These are phyloP conservation scores for Synanceia verrucosa DNA, from an alignment of 2,797 vertebrate species.

Conservation along the genomic window DNA sequence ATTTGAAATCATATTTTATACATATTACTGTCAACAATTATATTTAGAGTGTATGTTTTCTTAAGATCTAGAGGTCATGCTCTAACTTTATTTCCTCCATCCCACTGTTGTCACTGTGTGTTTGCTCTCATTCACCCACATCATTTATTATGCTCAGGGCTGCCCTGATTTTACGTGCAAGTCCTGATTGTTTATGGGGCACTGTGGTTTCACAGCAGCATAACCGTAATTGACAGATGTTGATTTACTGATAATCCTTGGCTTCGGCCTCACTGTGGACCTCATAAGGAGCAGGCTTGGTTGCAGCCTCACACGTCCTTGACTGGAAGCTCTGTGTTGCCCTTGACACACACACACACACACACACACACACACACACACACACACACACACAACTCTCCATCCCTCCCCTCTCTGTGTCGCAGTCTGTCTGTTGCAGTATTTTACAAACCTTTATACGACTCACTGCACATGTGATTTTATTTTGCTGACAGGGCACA, in stretches of 20 bases:
- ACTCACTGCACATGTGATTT: conserved; percentile 46
- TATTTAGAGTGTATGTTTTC: background rate
- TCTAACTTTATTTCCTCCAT: background rate
- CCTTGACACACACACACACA: conserved; percentile 75
- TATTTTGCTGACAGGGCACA: conserved; percentile 69
- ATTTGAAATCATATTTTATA: background rate
- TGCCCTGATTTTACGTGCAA: conserved; percentile 19
- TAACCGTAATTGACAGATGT: conserved; percentile 45
- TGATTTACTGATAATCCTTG: conserved; percentile 72
- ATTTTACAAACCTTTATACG: conserved; percentile 42
- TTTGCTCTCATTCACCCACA: conserved; percentile 9
- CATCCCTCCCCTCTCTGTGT: conserved; percentile 13
- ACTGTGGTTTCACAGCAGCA: conserved; percentile 25
- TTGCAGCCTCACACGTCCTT: conserved; percentile 72
- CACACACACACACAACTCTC: conserved; percentile 44
- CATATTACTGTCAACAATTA: background rate
- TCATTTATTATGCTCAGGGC: conserved; percentile 26
- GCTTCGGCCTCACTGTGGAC: conserved; percentile 46
- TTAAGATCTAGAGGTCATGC: background rate
- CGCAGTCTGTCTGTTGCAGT: background rate
- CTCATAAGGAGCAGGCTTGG: conserved; percentile 41
- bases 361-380: conserved; percentile 60
- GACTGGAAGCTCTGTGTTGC: conserved; percentile 63
- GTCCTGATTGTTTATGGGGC: conserved; percentile 52
- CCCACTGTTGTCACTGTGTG: background rate